Percentiles rank a stretch among this genome's conserved stretches.
These are phyloP conservation scores for Ceyx erithaca DNA, from an alignment of 2,797 vertebrate species.

Conservation along the genomic window DNA sequence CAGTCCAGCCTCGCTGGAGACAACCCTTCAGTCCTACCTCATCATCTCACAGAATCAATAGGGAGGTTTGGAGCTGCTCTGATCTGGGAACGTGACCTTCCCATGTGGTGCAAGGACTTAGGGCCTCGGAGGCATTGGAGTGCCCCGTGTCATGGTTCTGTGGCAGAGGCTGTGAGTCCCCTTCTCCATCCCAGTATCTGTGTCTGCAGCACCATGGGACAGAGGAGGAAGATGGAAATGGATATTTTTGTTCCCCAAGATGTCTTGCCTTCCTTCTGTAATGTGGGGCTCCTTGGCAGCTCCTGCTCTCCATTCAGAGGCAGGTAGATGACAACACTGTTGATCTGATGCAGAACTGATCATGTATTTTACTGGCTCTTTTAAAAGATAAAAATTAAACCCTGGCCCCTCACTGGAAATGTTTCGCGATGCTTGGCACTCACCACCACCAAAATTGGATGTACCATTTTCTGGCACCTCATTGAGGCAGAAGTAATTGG, in stretches of 20 bases:
- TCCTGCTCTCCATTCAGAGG: background rate
- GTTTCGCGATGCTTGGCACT: background rate
- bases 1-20: background rate
- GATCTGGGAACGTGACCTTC: background rate
- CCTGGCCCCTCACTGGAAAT: background rate
- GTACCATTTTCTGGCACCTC: background rate
- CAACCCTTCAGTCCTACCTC: background rate
- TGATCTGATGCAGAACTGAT: background rate
- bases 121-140: background rate
- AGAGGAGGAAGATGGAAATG: background rate
- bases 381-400: background rate
- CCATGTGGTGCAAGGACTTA: background rate
- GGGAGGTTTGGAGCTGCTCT: background rate
- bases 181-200: fast-evolving
- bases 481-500: background rate
- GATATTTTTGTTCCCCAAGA: background rate
- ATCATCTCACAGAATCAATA: background rate
- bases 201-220: background rate
- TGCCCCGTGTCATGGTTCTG: background rate
- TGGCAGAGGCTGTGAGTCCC: background rate
- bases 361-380: fast-evolving
- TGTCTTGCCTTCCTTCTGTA: background rate
- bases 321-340: background rate
- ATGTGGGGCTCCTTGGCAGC: background rate
- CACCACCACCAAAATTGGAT: background rate